A percentile compares a stretch with the other conserved stretches of the same genome.
These are phyloP conservation scores for Mesorhabditis belari DNA, from an alignment of 2,888 invertebrate genomes.

Conservation along the genomic window DNA sequence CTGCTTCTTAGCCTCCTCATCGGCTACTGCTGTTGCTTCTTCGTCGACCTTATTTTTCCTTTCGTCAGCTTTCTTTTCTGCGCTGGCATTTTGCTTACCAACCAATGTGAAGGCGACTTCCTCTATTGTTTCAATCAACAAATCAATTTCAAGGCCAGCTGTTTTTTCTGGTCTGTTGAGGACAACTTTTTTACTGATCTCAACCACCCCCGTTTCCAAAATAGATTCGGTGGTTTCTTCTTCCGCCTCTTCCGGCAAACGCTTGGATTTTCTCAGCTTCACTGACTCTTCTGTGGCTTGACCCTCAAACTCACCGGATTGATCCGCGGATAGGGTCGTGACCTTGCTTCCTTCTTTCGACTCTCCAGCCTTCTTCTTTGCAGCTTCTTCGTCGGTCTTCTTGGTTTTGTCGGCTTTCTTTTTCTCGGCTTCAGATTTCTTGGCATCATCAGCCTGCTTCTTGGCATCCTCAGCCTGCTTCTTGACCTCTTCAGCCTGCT, in stretches of 20 bases:
- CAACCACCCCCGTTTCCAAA: background rate
- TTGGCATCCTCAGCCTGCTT: too few species aligned
- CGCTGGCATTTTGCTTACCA: constrained; percentile 4
- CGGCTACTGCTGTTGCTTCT: constrained; percentile 1
- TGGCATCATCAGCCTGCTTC: too few species aligned
- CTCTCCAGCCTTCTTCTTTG: too few species aligned
- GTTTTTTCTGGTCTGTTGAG: background rate
- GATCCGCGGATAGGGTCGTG: too few species aligned
- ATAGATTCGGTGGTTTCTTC: background rate
- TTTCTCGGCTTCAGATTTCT: too few species aligned
- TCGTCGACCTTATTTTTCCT: constrained; percentile 5
- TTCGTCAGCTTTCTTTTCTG: constrained; percentile 4
- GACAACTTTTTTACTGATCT: background rate
- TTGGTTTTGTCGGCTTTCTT: too few species aligned
- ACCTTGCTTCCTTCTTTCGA: too few species aligned
- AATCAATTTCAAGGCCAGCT: background rate
- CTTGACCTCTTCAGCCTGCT: too few species aligned
- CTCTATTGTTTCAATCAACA: background rate
- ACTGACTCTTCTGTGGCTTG: too few species aligned
- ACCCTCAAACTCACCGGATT: too few species aligned
- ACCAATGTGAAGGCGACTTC: background rate
- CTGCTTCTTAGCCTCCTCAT: constrained; percentile 4
- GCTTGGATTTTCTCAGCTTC: too few species aligned
- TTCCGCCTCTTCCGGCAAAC: constrained; percentile 1
- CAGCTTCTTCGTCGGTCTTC: too few species aligned